These are phyloP conservation scores for Phengaris arion DNA, from an alignment of 2,888 invertebrate genomes.

Conservation along the genomic window DNA sequence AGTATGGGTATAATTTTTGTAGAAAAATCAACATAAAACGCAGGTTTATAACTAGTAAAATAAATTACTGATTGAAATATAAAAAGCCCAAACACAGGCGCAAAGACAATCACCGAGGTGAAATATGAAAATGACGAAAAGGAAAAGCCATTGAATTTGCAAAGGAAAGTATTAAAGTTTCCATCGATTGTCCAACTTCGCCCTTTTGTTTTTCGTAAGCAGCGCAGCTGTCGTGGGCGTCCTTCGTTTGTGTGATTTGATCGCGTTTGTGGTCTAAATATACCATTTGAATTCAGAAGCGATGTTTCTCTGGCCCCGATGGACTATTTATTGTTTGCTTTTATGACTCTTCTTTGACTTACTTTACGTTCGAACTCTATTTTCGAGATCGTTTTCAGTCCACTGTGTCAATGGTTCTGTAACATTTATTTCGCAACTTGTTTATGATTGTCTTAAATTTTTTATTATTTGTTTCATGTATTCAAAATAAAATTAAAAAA, in stretches of 20 bases:
- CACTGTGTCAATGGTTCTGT: conserved; percentile 8
- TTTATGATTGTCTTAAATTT: neutral
- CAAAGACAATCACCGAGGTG: conserved; percentile 20
- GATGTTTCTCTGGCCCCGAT: conserved; percentile 59
- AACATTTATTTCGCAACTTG: conserved; percentile 12
- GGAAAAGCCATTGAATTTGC: conserved; percentile 20
- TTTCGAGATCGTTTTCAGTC: conserved; percentile 10
- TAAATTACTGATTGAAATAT: neutral
- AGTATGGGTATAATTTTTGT: neutral
- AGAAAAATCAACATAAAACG: too few species aligned
- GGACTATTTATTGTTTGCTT: conserved; percentile 64
- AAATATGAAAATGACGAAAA: conserved; percentile 23
- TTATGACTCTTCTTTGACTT: conserved; percentile 57
- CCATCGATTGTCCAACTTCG: conserved; percentile 64
- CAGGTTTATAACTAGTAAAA: neutral
- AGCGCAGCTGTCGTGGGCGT: conserved; percentile 64
- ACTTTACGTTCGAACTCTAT: conserved; percentile 40
- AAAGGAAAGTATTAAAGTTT: conserved; percentile 47
- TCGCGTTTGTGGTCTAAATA: conserved; percentile 68
- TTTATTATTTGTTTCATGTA: too few species aligned
- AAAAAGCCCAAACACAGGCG: neutral
- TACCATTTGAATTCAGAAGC: conserved; percentile 74
- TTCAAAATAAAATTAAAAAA: too few species aligned
- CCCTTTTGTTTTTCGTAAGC: conserved; percentile 63
- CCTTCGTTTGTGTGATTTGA: conserved; percentile 72